Base-by-base conservation (phyloP, 2,113 vertebrate genomes). In the Poicephalus gulielmi region DNA sequence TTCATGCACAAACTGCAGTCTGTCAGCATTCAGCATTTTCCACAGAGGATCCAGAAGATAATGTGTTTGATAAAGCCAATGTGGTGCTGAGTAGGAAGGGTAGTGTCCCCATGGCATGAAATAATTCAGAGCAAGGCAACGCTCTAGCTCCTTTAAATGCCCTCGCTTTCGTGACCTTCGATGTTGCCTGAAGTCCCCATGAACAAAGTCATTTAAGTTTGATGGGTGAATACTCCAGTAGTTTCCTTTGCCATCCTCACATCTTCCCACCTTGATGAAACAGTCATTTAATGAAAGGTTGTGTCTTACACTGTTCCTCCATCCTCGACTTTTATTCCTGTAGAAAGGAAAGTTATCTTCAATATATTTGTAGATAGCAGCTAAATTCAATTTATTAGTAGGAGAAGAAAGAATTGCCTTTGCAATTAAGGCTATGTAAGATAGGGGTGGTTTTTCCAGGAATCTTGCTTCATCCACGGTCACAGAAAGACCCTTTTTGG, bases 371-470 rank as follows among this genome's bases (percentile, higher is more conserved):
- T 98, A 98, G 96, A 98, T 98, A 76, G 97, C 97, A 30, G 93
- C 95, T 91, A 98, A 95, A 94, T 98, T 98, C 81, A 97, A 86
- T 66, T 98, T 97, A 89, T 96, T 95, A 55, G 78, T 68, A 31
- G 97, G 94, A 14, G 97, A 98, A 53, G 96, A 96, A 74, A 98
- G 93, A 93, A 98, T 98, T 12, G 96, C 97, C 41, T 98, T 98
- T 90, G 95, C 96, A 70, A 98, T 98, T 83, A 98, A 96, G 55
- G 95, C 96, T 77, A 98, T 96, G 44, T 98, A 98, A 53, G 97
- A 98, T 20, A 97, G 93, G 4, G 90, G 87, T 39, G 96, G 96
- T 57, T 98, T 98, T 83, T 95, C 88, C 70, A 62, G 52, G 85
- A 93, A 27, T 76, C 69, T 80, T 85, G 43, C 19, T 84, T 92